Evolutionary conservation across 2,888 invertebrate genomes (phyloP).

Genomic region (Metellina segmentata): DNA sequence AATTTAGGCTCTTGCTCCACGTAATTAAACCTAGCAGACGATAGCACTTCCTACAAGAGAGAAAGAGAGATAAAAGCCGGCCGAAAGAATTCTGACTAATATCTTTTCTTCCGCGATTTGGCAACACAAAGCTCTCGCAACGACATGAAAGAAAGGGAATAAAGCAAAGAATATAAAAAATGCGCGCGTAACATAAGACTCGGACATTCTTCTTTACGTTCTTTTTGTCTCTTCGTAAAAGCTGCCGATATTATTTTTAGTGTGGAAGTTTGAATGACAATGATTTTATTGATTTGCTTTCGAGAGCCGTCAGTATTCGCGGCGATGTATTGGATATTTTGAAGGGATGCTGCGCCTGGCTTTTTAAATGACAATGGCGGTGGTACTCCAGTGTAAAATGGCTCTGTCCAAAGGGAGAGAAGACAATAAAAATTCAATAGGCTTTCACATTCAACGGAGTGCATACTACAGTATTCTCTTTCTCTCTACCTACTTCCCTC

Average conservation of each 20-base stretch:
- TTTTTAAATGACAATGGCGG: conserved; percentile 38
- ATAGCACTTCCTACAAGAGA: neutral
- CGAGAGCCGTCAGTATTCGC: neutral
- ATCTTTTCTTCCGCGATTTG: conserved; percentile 49
- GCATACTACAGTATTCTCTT: conserved; percentile 11
- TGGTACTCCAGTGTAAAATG: neutral
- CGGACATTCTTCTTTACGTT: neutral
- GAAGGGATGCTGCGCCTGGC: neutral
- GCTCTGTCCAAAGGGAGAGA: neutral
- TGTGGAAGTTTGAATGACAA: conserved; percentile 41
- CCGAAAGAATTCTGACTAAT: conserved; percentile 50
- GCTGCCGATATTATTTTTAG: conserved; percentile 46
- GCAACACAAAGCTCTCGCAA: conserved; percentile 42
- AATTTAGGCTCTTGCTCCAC: conserved; percentile 30
- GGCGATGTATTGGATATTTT: conserved; percentile 18
- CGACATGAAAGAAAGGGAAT: conserved; percentile 8
- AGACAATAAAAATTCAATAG: conserved; percentile 47
- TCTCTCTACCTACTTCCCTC: neutral
- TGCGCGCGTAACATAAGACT: neutral
- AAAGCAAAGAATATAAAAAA: neutral
- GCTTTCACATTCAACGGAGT: neutral
- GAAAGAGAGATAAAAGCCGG: conserved; percentile 26
- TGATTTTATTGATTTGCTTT: conserved; percentile 48
- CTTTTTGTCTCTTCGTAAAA: conserved; percentile 12
- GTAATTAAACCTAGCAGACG: conserved; percentile 48